Conservation (phyloP, 2,888 invertebrate genomes). For the Xestia rhomboidea region DNA sequence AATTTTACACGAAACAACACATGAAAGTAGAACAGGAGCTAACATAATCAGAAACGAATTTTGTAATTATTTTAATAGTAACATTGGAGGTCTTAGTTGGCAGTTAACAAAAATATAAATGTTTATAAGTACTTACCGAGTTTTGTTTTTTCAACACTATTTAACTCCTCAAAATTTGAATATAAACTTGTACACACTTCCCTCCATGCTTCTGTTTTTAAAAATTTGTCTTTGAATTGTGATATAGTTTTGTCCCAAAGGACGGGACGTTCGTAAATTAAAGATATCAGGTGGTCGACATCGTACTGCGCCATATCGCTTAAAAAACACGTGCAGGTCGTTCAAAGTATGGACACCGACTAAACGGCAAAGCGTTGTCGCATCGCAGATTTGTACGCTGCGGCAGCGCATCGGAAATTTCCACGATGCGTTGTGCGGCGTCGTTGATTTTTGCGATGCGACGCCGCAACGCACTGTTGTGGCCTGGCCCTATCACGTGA, state of each 20-base stretch:
- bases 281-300: conserved; percentile 35
- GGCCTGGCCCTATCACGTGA: too few relatives aligned
- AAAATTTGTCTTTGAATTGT: conserved; percentile 34
- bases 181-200: conserved; percentile 40
- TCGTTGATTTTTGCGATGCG: conserved; percentile 22
- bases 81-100: conserved; percentile 40
- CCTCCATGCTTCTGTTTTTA: conserved; percentile 33
- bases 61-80: conserved; percentile 41
- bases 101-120: conserved; percentile 42
- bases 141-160: conserved; percentile 41
- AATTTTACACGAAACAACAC: conserved; percentile 30
- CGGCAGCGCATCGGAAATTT: conserved; percentile 29
- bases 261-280: conserved; percentile 43
- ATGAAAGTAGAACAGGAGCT: conserved; percentile 37
- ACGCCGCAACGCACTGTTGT: too few relatives aligned
- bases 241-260: conserved; percentile 37
- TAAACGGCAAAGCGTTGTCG: conserved; percentile 28
- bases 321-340: conserved; percentile 37
- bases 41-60: conserved; percentile 39
- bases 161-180: conserved; percentile 46
- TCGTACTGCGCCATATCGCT: conserved; percentile 38
- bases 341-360: conserved; percentile 35
- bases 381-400: conserved; percentile 26
- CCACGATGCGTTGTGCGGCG: conserved; percentile 27
- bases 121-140: conserved; percentile 35